These are phyloP conservation scores for Danaus melanippus DNA, from an alignment of 1,140 invertebrate genomes.

Conservation along the genomic window DNA sequence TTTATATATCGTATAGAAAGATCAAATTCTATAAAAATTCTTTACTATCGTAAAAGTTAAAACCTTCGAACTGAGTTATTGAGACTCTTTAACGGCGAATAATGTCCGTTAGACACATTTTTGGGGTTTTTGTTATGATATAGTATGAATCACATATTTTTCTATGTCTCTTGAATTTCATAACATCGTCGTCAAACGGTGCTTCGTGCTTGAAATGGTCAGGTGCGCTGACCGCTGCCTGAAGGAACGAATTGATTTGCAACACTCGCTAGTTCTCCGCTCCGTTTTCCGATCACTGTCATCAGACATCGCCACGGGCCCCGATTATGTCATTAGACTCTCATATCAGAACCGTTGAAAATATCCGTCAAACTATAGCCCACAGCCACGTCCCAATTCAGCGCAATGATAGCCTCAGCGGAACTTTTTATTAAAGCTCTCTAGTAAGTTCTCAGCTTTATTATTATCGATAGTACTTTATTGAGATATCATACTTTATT, in stretches of 20 bases:
- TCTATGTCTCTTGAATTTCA: no score
- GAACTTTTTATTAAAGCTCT: constrained; percentile 7
- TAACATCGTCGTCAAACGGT: constrained; percentile 19
- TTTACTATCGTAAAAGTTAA: no score
- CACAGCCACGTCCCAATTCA: constrained; percentile 36
- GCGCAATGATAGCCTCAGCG: constrained; percentile 17
- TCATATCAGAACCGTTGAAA: constrained; percentile 38
- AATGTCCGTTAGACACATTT: no score
- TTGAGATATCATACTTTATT: background rate
- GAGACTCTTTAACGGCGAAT: no score
- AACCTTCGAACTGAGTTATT: no score
- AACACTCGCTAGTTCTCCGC: constrained; percentile 28
- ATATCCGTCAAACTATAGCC: constrained; percentile 36
- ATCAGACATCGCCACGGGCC: constrained; percentile 39
- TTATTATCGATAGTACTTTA: background rate
- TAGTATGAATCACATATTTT: no score
- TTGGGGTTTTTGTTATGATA: no score
- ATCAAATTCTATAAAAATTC: no score
- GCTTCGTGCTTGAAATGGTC: constrained; percentile 24
- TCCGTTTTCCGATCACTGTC: constrained; percentile 41
- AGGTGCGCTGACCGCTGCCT: constrained; percentile 26
- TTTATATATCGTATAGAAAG: no score
- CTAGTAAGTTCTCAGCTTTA: constrained; percentile 1
- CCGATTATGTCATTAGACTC: constrained; percentile 57
- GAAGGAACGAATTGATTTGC: constrained; percentile 50